Evolutionary conservation across 53 echinoderm and acorn worm species (phyloP).

Genomic region (Hippasteria phrygiana): DNA sequence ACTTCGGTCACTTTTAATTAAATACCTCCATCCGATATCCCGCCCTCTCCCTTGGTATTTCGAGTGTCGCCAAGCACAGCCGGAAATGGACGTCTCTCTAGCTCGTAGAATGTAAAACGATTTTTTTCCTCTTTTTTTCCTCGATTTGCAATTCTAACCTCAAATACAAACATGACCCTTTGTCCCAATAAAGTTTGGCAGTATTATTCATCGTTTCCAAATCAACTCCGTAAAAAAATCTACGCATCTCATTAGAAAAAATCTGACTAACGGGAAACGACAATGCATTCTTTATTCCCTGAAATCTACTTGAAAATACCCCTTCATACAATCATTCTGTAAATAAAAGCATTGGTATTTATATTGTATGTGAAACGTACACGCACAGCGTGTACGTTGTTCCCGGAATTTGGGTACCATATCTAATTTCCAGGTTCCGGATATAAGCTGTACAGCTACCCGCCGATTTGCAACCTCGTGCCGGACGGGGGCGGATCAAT

Average conservation of each 20-base stretch:
- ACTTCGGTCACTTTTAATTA: conserved; percentile 49
- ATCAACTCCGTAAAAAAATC: background rate
- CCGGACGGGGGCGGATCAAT: conserved; percentile 9
- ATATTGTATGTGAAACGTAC: no score
- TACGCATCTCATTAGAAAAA: background rate
- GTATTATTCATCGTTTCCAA: background rate
- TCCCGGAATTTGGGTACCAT: no score
- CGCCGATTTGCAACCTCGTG: no score
- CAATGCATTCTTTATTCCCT: no score
- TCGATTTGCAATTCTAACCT: background rate
- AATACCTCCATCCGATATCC: conserved; percentile 44
- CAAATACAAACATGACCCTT: background rate
- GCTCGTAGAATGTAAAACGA: background rate
- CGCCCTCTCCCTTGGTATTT: background rate
- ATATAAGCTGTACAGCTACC: no score
- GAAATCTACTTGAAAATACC: background rate
- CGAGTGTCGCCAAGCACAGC: background rate
- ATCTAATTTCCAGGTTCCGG: no score
- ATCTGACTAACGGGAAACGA: no score
- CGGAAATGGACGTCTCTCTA: background rate
- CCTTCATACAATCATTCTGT: background rate
- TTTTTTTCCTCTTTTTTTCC: background rate
- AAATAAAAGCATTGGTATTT: background rate
- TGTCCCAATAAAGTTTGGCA: background rate
- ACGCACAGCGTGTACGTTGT: no score